These are phyloP conservation scores for Esox lucius DNA, from an alignment of 2,797 vertebrate genomes.

Conservation along the genomic window DNA sequence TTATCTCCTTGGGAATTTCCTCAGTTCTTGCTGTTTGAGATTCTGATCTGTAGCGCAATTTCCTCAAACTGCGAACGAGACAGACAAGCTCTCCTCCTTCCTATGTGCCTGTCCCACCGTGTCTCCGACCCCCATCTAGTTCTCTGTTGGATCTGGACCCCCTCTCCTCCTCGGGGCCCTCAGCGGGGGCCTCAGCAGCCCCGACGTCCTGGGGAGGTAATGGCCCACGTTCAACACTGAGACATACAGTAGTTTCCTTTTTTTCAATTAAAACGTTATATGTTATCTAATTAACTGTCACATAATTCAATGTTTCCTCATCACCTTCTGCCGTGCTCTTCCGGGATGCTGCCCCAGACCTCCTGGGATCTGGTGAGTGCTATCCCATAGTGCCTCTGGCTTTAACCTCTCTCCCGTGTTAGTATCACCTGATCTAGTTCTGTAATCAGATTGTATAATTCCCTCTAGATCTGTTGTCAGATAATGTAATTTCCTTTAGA, in stretches of 20 bases:
- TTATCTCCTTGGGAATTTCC: neutral
- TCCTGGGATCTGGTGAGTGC: conserved; percentile 77
- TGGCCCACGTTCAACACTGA: neutral
- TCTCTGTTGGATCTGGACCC: conserved; percentile 95
- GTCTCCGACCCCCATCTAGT: conserved; percentile 60
- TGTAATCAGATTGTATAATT: conserved; percentile 66
- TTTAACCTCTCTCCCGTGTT: conserved; percentile 27
- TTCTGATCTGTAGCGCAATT: neutral
- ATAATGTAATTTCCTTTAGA: conserved; percentile 66
- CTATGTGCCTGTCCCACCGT: neutral
- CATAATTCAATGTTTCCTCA: neutral
- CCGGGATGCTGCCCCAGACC: conserved; percentile 57
- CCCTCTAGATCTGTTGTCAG: conserved; percentile 65
- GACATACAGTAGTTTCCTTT: neutral
- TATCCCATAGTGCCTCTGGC: conserved; percentile 1
- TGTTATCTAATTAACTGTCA: neutral
- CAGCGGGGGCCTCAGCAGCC: conserved; percentile 74
- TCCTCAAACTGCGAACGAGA: neutral
- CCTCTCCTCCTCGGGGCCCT: conserved; percentile 81
- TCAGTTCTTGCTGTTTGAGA: neutral
- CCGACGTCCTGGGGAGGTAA: conserved; percentile 96
- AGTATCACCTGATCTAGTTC: conserved; percentile 32
- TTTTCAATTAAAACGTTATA: neutral
- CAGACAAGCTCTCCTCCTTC: conserved; percentile 61
- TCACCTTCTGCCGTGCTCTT: conserved; percentile 21